Conservation (phyloP, 2,888 invertebrate species). For the Iselma pallidipennis region DNA sequence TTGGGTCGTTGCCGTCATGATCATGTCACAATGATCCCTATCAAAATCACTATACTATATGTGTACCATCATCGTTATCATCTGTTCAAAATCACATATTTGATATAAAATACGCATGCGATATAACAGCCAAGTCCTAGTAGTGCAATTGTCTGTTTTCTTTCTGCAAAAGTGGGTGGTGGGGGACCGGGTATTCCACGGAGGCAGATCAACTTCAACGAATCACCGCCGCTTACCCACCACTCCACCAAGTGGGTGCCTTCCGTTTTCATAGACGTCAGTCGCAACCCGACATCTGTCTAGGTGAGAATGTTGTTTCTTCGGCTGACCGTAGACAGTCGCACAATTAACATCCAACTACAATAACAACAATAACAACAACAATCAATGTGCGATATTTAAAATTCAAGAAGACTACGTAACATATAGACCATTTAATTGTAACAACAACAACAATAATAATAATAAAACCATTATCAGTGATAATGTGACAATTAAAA, state of each 20-base stretch:
- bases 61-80: neutral
- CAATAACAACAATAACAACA: neutral
- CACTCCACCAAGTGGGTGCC: constrained; percentile 44
- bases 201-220: constrained; percentile 51
- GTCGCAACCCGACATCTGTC: constrained; percentile 40
- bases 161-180: constrained; percentile 44
- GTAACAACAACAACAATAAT: neutral
- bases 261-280: constrained; percentile 37
- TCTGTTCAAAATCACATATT: neutral
- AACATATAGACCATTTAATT: neutral
- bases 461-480: neutral
- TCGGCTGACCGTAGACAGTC: constrained; percentile 8
- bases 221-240: constrained; percentile 50
- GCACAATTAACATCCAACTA: neutral
- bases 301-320: constrained; percentile 29
- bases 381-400: neutral
- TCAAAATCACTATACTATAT: neutral
- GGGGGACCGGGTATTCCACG: constrained; percentile 43
- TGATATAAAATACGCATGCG: neutral
- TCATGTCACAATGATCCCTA: neutral
- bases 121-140: neutral
- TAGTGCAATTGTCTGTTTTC: constrained; percentile 36
- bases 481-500: constrained; percentile 2
- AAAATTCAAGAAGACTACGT: neutral
- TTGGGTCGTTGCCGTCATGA: no score